Percentiles rank a stretch among this genome's conserved stretches.
These are phyloP conservation scores for Hymenochirus boettgeri DNA, from an alignment of 2,113 vertebrate species.

Conservation along the genomic window DNA sequence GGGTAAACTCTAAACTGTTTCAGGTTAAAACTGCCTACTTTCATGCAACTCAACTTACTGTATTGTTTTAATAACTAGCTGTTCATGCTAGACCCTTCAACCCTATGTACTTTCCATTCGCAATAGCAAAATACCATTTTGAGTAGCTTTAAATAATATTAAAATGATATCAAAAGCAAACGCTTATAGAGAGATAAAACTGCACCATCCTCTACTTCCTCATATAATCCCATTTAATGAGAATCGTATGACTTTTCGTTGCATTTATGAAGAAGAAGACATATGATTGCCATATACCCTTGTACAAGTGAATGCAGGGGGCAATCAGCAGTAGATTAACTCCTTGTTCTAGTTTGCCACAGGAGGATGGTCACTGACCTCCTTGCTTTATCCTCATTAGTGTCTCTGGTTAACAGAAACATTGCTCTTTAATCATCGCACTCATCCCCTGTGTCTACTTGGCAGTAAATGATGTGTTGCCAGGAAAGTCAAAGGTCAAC, in stretches of 20 bases:
- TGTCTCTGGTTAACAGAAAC: slow-evolving; percentile 77
- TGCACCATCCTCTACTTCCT: slow-evolving; percentile 55
- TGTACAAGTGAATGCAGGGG: slow-evolving; percentile 57
- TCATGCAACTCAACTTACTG: too few relatives aligned
- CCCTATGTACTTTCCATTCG: too few relatives aligned
- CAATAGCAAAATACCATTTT: too few relatives aligned
- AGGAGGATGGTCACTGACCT: slow-evolving; percentile 74
- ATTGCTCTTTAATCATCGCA: slow-evolving; percentile 83
- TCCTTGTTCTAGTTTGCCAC: slow-evolving; percentile 64
- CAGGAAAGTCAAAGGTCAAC: slow-evolving; percentile 54
- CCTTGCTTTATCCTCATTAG: slow-evolving; percentile 90
- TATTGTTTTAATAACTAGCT: too few relatives aligned
- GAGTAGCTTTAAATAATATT: too few relatives aligned
- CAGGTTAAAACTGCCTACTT: too few relatives aligned
- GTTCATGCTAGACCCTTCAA: too few relatives aligned
- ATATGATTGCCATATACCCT: slow-evolving; percentile 50
- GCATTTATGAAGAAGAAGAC: slow-evolving; percentile 65
- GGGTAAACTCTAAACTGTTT: too few relatives aligned
- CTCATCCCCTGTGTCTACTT: slow-evolving; percentile 61
- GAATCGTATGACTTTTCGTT: slow-evolving; percentile 59
- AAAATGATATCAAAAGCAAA: slow-evolving; percentile 51
- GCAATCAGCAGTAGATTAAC: slow-evolving; percentile 81
- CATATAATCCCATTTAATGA: slow-evolving; percentile 61
- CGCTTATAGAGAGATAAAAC: slow-evolving; percentile 42
- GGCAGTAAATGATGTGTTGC: slow-evolving; percentile 53